These are phyloP conservation scores for Ivindomyrus marchei DNA, from an alignment of 2,113 vertebrate genomes.

Conservation along the genomic window DNA sequence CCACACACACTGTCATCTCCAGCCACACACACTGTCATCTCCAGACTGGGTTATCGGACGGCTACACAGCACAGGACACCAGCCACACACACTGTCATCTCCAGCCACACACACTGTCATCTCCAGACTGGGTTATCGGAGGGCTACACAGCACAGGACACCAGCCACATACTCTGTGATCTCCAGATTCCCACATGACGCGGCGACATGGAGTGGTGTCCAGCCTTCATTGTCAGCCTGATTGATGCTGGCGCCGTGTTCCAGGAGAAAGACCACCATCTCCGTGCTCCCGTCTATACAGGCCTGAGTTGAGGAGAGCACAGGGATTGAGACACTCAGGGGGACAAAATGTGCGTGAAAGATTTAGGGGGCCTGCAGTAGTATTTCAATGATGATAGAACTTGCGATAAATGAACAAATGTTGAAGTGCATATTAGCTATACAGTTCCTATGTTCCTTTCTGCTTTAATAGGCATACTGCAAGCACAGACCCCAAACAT, in stretches of 20 bases:
- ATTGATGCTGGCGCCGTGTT: constrained; percentile 75
- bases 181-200: constrained; percentile 84
- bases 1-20: background rate
- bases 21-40: background rate
- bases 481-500: background rate
- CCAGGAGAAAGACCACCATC: constrained; percentile 83
- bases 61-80: background rate
- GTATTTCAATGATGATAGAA: too few species aligned
- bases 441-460: too few species aligned
- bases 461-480: too few species aligned
- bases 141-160: background rate
- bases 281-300: constrained; percentile 92
- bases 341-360: background rate
- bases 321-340: background rate
- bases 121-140: background rate
- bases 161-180: constrained; percentile 78
- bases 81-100: background rate
- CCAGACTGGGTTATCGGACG: background rate
- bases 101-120: background rate
- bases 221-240: constrained; percentile 92
- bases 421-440: too few species aligned
- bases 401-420: too few species aligned
- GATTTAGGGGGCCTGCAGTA: background rate
- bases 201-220: constrained; percentile 88
- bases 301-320: constrained; percentile 58